Conservation (phyloP, 2,797 vertebrate species). For the Brachymystax lenok region DNA sequence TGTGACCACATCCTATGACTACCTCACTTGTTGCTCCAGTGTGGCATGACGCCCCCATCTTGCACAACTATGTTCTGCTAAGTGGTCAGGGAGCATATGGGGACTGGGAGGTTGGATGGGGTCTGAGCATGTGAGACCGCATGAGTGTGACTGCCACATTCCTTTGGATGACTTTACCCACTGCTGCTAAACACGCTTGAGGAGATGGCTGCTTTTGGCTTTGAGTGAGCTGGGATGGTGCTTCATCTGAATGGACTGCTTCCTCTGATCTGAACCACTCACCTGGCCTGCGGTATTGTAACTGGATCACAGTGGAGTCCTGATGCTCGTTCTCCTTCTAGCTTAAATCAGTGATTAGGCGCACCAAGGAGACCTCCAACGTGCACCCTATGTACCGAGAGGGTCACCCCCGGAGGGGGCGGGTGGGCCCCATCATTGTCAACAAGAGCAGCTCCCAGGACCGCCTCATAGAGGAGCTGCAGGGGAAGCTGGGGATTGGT, state of each 20-base stretch:
- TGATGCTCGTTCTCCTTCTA: conserved; percentile 58
- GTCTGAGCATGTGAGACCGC: conserved; percentile 36
- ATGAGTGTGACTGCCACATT: conserved; percentile 50
- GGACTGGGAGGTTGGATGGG: neutral
- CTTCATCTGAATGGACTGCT: conserved; percentile 31
- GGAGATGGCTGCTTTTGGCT: neutral
- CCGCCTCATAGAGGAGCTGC: conserved; percentile 88
- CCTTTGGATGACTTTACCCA: conserved; percentile 43
- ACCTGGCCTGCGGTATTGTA: conserved; percentile 16
- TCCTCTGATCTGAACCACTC: conserved; percentile 24
- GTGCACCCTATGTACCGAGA: conserved; percentile 95
- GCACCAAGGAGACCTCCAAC: conserved; percentile 90
- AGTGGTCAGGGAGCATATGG: too few relatives aligned
- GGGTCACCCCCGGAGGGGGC: conserved; percentile 82
- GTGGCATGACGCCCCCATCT: conserved; percentile 22
- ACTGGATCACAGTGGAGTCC: conserved; percentile 7
- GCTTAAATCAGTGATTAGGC: conserved; percentile 95
- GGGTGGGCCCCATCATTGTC: conserved; percentile 87
- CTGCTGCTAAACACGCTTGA: neutral
- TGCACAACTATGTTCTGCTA: conserved; percentile 13
- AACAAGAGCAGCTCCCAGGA: conserved; percentile 92
- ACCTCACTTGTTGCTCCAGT: conserved; percentile 12
- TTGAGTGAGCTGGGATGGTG: neutral
- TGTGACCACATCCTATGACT: neutral
- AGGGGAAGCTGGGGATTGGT: conserved; percentile 88